These are phyloP conservation scores for Synergus umbraculus DNA, from an alignment of 2,888 invertebrate species.

Conservation along the genomic window DNA sequence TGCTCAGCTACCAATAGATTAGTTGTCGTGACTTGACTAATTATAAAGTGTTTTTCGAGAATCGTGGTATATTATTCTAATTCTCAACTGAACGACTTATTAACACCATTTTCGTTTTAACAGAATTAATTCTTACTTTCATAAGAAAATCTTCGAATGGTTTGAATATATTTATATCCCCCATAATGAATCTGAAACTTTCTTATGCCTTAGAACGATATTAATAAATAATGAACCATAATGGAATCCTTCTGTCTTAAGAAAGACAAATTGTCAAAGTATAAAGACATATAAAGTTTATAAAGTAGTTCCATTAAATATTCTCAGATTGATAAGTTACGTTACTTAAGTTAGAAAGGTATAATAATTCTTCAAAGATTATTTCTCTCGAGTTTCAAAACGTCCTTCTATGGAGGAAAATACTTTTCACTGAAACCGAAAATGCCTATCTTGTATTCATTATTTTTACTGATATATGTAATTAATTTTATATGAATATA, in stretches of 20 bases:
- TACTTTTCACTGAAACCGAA: not conserved
- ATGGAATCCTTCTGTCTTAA: no score
- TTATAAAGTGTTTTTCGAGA: not conserved
- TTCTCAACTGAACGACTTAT: no score
- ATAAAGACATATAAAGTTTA: no score
- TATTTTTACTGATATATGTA: not conserved
- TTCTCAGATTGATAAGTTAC: not conserved
- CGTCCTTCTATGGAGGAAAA: not conserved
- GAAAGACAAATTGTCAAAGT: no score
- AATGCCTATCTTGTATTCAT: not conserved
- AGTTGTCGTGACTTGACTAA: conserved; percentile 14
- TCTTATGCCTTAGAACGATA: no score
- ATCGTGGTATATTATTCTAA: no score
- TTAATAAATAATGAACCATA: no score
- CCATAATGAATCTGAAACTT: no score
- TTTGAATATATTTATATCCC: no score
- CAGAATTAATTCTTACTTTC: not conserved
- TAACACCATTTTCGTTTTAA: not conserved
- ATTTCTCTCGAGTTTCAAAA: not conserved
- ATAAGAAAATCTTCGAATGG: no score
- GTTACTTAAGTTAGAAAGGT: not conserved
- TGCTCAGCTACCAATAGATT: conserved; percentile 9
- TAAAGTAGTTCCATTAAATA: not conserved
- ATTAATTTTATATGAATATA: conserved; percentile 21
- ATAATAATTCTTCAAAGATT: not conserved